These are phyloP conservation scores for Heliconius eleuchia DNA, from an alignment of 1,140 invertebrate species.

Conservation along the genomic window DNA sequence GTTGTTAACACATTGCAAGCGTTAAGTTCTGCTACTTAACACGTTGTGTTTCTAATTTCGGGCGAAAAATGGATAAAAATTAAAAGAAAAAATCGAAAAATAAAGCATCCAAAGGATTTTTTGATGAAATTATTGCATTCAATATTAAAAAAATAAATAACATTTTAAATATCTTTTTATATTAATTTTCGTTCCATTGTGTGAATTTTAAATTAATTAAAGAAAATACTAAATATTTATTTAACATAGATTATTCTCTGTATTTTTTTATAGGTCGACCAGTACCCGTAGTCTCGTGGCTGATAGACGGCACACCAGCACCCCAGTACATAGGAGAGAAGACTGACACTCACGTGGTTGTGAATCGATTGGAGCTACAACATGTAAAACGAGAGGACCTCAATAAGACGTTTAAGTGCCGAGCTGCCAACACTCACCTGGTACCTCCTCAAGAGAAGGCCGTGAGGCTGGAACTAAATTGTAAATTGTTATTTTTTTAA, in stretches of 20 bases:
- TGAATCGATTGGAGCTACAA: slow-evolving; percentile 88
- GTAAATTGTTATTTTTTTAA: slow-evolving; percentile 82
- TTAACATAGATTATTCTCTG: not conserved
- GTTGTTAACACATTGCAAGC: no score
- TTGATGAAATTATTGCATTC: no score
- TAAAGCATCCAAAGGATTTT: no score
- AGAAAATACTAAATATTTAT: not conserved
- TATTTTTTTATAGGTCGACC: slow-evolving; percentile 85
- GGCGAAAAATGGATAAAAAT: no score
- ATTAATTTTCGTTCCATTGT: no score
- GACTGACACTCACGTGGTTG: slow-evolving; percentile 86
- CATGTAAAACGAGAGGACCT: slow-evolving; percentile 88
- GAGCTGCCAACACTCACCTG: slow-evolving; percentile 93
- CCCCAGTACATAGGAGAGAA: slow-evolving; percentile 81
- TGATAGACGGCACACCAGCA: slow-evolving; percentile 87
- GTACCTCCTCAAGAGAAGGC: slow-evolving; percentile 89
- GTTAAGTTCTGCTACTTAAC: no score
- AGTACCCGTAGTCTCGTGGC: slow-evolving; percentile 89
- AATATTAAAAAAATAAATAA: no score
- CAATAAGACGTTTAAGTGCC: slow-evolving; percentile 91
- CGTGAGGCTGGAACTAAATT: slow-evolving; percentile 88
- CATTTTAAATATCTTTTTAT: no score
- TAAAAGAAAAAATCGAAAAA: not conserved
- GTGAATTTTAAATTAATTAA: no score
- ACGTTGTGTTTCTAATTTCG: no score